These are phyloP conservation scores for Toxostoma redivivum DNA, from an alignment of 2,113 vertebrate species.

Conservation along the genomic window DNA sequence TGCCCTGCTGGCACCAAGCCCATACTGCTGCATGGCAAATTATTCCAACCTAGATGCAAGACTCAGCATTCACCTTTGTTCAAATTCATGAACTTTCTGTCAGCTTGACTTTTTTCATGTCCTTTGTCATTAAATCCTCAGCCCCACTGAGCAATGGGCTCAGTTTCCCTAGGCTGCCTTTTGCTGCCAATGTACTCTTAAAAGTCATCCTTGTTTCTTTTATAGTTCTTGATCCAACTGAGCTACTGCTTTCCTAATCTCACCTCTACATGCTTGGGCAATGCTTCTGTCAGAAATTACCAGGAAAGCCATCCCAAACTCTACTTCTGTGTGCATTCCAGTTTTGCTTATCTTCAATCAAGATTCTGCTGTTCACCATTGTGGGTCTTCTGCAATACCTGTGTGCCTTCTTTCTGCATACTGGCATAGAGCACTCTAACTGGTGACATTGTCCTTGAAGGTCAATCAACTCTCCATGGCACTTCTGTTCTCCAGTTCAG, in stretches of 20 bases:
- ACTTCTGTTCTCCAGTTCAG: neutral
- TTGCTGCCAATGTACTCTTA: neutral
- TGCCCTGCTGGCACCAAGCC: neutral
- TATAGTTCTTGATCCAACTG: neutral
- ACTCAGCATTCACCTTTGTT: neutral
- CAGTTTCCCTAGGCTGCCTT: neutral
- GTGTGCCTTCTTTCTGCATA: neutral
- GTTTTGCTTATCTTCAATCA: neutral
- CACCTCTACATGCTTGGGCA: fast-evolving
- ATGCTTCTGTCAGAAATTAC: neutral
- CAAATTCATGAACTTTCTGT: neutral
- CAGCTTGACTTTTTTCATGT: neutral
- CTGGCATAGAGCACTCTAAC: neutral
- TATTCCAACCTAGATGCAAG: neutral
- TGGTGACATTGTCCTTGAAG: neutral
- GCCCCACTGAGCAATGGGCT: neutral
- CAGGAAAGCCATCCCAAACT: neutral
- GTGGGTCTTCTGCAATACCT: neutral
- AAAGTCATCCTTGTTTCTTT: neutral
- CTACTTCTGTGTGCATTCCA: neutral
- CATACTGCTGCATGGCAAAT: neutral
- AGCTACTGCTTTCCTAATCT: neutral
- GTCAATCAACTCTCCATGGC: neutral
- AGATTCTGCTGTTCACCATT: neutral
- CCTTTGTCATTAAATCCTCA: neutral